Evolutionary conservation across 2,797 vertebrate genomes (phyloP).

Genomic region (Euphonia xanthogaster): DNA sequence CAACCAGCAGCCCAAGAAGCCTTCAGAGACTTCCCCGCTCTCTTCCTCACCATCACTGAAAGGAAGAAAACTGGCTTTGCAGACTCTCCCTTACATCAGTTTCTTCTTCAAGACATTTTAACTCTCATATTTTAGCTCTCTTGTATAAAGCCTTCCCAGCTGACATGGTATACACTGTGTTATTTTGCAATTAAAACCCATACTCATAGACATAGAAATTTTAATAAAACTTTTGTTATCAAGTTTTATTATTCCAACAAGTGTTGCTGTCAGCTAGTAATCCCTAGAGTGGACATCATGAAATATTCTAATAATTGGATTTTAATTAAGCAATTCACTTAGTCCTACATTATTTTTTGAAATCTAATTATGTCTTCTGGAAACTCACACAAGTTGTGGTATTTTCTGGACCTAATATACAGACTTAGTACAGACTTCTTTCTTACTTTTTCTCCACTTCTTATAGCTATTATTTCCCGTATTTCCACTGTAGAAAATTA

Average conservation of each 20-base stretch:
- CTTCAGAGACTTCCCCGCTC: not conserved
- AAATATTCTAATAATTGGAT: conserved; percentile 70
- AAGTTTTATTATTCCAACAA: conserved; percentile 65
- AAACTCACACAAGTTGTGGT: conserved; percentile 16
- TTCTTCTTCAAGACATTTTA: not conserved
- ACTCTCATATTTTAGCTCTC: not conserved
- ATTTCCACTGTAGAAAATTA: not conserved
- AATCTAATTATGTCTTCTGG: conserved; percentile 64
- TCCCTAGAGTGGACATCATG: conserved; percentile 35
- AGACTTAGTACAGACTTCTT: not conserved
- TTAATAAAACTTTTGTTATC: conserved; percentile 52
- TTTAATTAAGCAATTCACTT: conserved; percentile 71
- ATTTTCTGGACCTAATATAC: conserved; percentile 19
- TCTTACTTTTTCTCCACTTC: not conserved
- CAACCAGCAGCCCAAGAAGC: not conserved
- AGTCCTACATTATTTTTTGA: conserved; percentile 56
- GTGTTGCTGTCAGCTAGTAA: conserved; percentile 64
- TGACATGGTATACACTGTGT: not conserved
- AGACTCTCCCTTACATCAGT: not conserved
- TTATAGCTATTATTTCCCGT: conserved; percentile 32
- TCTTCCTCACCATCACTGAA: not conserved
- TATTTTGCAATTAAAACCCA: not conserved
- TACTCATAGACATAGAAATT: not conserved
- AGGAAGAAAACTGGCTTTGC: not conserved
- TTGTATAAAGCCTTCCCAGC: not conserved